Evolutionary conservation across 2,888 invertebrate species (phyloP).

Genomic region (Cecidostiba fungosa): DNA sequence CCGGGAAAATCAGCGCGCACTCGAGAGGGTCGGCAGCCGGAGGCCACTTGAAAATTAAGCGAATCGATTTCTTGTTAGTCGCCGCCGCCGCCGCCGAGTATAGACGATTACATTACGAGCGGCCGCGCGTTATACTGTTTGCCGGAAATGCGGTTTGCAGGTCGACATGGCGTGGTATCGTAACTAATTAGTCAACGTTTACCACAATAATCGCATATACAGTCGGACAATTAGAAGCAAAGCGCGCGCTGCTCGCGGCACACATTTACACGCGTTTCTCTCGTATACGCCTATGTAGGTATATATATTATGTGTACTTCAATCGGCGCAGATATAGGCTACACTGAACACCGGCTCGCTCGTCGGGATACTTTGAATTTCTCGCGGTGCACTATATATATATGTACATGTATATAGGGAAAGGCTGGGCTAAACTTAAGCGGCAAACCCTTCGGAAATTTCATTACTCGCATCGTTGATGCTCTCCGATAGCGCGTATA

Average conservation of each 20-base stretch:
- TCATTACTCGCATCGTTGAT: slow-evolving; percentile 55
- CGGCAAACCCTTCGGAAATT: slow-evolving; percentile 42
- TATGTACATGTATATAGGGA: not conserved
- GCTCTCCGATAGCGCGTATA: not conserved
- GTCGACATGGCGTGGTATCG: slow-evolving; percentile 45
- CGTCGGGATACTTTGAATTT: not conserved
- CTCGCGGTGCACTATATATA: not conserved
- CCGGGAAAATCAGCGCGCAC: not conserved
- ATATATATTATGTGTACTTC: not conserved
- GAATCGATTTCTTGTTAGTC: slow-evolving; percentile 53
- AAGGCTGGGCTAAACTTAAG: slow-evolving; percentile 31
- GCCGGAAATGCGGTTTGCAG: slow-evolving; percentile 45
- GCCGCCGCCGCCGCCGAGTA: not conserved
- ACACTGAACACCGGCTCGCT: not conserved
- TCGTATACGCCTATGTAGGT: not conserved
- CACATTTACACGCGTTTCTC: not conserved
- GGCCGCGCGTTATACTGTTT: not conserved
- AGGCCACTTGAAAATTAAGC: slow-evolving; percentile 54
- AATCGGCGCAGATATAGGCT: not conserved
- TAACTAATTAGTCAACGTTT: slow-evolving; percentile 53
- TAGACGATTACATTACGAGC: slow-evolving; percentile 28
- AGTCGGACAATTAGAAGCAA: slow-evolving; percentile 41
- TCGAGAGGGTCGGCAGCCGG: not conserved
- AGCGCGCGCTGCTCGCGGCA: not conserved
- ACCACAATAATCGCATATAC: slow-evolving; percentile 30